Conservation (phyloP, 2,113 vertebrate species). For the Corythaixoides concolor region DNA sequence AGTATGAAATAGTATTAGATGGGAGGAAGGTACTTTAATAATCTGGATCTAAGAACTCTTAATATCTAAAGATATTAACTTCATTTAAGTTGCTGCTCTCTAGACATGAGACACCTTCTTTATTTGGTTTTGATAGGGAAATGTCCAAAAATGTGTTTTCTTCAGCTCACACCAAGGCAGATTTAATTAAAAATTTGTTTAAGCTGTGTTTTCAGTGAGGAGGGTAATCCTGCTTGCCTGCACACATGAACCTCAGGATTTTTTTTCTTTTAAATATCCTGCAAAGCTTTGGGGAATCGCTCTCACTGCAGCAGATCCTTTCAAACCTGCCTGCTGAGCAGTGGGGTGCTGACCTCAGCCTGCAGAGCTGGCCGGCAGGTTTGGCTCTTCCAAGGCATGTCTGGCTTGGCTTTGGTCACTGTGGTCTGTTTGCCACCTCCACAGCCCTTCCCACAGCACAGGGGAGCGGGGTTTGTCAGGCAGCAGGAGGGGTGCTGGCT, state of each 20-base stretch:
- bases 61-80: background rate
- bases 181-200: background rate
- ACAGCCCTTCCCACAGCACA: fast-evolving
- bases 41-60: background rate
- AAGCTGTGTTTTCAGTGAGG: background rate
- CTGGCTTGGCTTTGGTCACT: background rate
- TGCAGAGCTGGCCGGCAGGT: background rate
- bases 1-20: background rate
- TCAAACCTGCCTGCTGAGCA: background rate
- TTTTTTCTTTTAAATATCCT: background rate
- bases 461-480: background rate
- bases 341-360: background rate
- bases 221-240: background rate
- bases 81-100: background rate
- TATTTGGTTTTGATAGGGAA: background rate
- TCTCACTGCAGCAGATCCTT: background rate
- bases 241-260: background rate
- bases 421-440: fast-evolving
- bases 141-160: background rate
- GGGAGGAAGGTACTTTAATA: background rate
- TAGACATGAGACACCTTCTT: background rate
- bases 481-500: background rate
- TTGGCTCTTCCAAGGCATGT: background rate
- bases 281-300: background rate
- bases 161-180: background rate